Base-by-base conservation (phyloP, 2,888 invertebrate genomes). In the Busseola fusca region DNA sequence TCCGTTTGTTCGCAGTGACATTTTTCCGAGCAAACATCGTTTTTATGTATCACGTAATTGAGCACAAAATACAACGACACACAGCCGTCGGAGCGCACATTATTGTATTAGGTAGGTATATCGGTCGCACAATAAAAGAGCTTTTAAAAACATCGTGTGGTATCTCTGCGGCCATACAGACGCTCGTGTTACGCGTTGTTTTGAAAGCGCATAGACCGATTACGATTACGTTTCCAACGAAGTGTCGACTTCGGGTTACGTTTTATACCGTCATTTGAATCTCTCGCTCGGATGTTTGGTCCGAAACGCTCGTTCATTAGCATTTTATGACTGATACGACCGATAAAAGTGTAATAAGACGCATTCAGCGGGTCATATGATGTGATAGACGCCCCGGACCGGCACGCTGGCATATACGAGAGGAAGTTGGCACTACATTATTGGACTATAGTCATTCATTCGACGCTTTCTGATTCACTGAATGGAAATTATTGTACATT, bases 301-400 rank as follows among this genome's bases (percentile, higher is more conserved):
- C 94, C 93, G 92, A 93, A 92, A 92, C 90, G 93, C 89, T 91
- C 93, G 92, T 95, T 95, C 95, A 95, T 95, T 95, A 95, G 93
- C 94, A 95, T 95, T 95, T 95, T 95, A 95, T 94, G 95, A 95
- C 90, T 93, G 93, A 95, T 95, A 95, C 94, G 94, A 92, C 91
- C 94, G 93, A 95, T 95, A 95, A 95, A 95, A 93, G 90, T 94
- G 95, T 95, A 95, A 95, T 95, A 94, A 95, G 95, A 95, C 90
- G 91, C 94, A 94, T 93, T 94, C 90, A 93, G 89, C 93, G 92
- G 93, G 92, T 92, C 95, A 92, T 94, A 91, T 92, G 89, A 89
- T 91, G 92, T 93, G 94, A 93, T 91, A 93, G 94, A 93, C 87
- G 84, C 85, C 83, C 85, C 91, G 90, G 88, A 87, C 89, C 91